Percentiles rank a stretch among this genome's conserved stretches.
phyloP scores from a whole-genome alignment of 1,140 invertebrate genomes.

The Lucilia sericata region DNA sequence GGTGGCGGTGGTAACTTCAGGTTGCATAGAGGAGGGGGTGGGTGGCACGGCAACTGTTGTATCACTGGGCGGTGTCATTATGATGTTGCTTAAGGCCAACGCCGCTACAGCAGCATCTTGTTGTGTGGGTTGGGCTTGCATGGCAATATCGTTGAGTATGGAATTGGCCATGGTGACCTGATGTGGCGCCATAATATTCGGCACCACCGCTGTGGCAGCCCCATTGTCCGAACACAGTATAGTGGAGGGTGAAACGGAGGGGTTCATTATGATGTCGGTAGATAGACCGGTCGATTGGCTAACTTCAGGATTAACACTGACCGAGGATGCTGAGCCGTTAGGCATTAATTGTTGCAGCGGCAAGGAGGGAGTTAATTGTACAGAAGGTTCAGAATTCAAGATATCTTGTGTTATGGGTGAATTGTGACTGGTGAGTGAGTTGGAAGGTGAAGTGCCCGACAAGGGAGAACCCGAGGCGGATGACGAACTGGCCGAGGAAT shows the following conservation, averaged over 20 bases:
- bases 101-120: slow-evolving; percentile 63
- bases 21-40: slow-evolving; percentile 54
- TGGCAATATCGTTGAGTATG: slow-evolving; percentile 64
- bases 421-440: slow-evolving; percentile 51
- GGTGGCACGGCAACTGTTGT: slow-evolving; percentile 66
- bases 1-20: slow-evolving; percentile 68
- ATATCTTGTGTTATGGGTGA: slow-evolving; percentile 67
- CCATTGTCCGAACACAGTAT: slow-evolving; percentile 66
- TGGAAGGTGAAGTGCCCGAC: slow-evolving; percentile 54
- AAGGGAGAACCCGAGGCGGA: slow-evolving; percentile 49
- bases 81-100: slow-evolving; percentile 64
- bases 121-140: slow-evolving; percentile 63
- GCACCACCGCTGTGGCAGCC: slow-evolving; percentile 71
- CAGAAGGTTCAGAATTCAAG: slow-evolving; percentile 64
- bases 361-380: slow-evolving; percentile 53
- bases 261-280: slow-evolving; percentile 74
- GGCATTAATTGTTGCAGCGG: slow-evolving; percentile 56
- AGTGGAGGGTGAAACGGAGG: slow-evolving; percentile 73
- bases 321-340: neutral
- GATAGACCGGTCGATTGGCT: slow-evolving; percentile 66
- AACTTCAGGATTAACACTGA: slow-evolving; percentile 19
- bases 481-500: slow-evolving; percentile 56
- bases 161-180: slow-evolving; percentile 67
- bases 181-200: slow-evolving; percentile 63
- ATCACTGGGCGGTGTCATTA: slow-evolving; percentile 62